A percentile compares a stretch with the other conserved stretches of the same genome.
phyloP scores from a whole-genome alignment of 2,113 vertebrate genomes.

The Gallinago undulata region DNA sequence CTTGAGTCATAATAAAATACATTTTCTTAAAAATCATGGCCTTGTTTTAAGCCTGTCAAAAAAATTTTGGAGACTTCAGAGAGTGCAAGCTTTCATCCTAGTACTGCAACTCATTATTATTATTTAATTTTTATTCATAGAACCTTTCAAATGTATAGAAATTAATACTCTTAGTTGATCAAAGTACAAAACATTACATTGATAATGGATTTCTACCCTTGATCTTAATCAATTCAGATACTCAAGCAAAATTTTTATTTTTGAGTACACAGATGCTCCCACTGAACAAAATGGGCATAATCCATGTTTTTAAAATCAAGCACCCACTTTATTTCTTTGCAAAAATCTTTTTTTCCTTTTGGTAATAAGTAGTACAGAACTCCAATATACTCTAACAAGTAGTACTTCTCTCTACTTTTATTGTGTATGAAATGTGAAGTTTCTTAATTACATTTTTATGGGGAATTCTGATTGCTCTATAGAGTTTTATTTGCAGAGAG shows the following conservation, averaged over 20 bases:
- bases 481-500: neutral
- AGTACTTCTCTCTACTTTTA: neutral
- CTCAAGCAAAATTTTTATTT: neutral
- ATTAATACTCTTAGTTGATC: neutral
- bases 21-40: neutral
- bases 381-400: too few species aligned
- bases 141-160: neutral
- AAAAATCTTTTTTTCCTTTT: neutral
- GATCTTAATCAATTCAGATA: neutral
- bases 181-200: neutral
- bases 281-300: neutral
- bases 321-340: neutral
- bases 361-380: rapidly evolving
- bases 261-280: neutral
- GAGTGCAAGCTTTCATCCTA: neutral
- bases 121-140: neutral
- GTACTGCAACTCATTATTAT: neutral
- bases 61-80: neutral
- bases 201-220: neutral
- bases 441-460: neutral
- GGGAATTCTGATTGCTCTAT: neutral
- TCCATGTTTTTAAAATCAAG: neutral
- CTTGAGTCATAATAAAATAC: neutral
- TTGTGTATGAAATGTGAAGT: neutral
- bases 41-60: neutral